phyloP scores from a whole-genome alignment of 2,888 invertebrate genomes.

The Cephus pulcher region DNA sequence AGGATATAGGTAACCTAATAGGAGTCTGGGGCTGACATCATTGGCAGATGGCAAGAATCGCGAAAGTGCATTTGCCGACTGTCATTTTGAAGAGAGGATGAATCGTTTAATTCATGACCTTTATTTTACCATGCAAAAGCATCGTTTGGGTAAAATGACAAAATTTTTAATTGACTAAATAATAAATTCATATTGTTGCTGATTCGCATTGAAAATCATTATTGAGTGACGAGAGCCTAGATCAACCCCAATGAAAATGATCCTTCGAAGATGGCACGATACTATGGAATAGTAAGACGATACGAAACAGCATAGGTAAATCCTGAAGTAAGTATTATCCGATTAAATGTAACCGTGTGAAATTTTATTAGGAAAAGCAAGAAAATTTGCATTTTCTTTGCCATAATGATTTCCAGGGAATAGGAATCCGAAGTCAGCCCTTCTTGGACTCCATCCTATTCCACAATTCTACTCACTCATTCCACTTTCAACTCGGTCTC shows the following conservation, averaged over 20 bases:
- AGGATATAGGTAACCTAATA: slow-evolving; percentile 62
- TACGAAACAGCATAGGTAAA: background rate
- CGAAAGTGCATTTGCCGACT: slow-evolving; percentile 34
- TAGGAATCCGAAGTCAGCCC: background rate
- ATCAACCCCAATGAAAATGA: background rate
- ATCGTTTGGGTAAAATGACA: background rate
- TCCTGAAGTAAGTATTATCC: background rate
- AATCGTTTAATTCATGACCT: background rate
- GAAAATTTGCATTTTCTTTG: background rate
- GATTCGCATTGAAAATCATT: background rate
- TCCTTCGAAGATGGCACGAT: background rate
- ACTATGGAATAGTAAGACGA: background rate
- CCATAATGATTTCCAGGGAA: background rate
- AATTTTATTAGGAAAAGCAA: background rate
- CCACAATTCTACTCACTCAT: slow-evolving; percentile 54
- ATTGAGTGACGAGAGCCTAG: background rate
- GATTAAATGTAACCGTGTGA: background rate
- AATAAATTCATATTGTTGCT: background rate
- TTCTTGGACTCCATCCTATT: slow-evolving; percentile 57
- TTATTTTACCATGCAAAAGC: background rate
- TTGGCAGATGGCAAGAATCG: slow-evolving; percentile 62
- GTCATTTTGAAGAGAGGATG: background rate
- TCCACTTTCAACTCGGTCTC: slow-evolving; percentile 46
- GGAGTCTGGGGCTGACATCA: slow-evolving; percentile 62
- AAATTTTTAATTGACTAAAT: background rate